phyloP scores from a whole-genome alignment of 2,113 vertebrate genomes.

The Cardinalis cardinalis region DNA sequence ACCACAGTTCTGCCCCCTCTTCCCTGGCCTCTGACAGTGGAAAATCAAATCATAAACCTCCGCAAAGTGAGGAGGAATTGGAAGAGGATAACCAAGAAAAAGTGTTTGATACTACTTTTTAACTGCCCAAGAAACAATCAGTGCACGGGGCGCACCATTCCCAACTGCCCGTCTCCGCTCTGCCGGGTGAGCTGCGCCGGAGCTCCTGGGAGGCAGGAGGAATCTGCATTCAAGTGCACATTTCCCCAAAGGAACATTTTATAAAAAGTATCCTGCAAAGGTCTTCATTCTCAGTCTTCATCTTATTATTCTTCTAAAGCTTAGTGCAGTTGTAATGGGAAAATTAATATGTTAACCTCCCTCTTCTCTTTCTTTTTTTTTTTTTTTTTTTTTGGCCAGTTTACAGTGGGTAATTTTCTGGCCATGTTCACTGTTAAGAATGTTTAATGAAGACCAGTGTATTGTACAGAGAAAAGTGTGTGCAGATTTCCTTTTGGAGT shows the following conservation, averaged over 20 bases:
- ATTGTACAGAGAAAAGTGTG: conserved; percentile 61
- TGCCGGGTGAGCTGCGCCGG: conserved; percentile 59
- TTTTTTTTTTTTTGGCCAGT: conserved; percentile 38
- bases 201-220: conserved; percentile 66
- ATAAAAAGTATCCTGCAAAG: conserved; percentile 31
- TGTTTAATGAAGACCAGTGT: conserved; percentile 61
- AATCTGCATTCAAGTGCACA: conserved; percentile 52
- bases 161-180: background rate
- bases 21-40: conserved; percentile 72
- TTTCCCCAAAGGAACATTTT: conserved; percentile 49
- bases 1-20: conserved; percentile 71
- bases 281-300: conserved; percentile 50
- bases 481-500: conserved; percentile 58
- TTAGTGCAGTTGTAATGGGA: conserved; percentile 49
- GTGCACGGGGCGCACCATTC: background rate
- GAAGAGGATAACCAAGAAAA: conserved; percentile 83
- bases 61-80: conserved; percentile 83
- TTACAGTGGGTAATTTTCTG: conserved; percentile 56
- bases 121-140: conserved; percentile 44
- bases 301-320: conserved; percentile 53
- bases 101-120: conserved; percentile 89
- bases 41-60: conserved; percentile 83
- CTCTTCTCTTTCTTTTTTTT: background rate
- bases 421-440: conserved; percentile 43
- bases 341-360: conserved; percentile 54